Conservation (phyloP, 2,113 vertebrate species). For the Acinonyx jubatus region DNA sequence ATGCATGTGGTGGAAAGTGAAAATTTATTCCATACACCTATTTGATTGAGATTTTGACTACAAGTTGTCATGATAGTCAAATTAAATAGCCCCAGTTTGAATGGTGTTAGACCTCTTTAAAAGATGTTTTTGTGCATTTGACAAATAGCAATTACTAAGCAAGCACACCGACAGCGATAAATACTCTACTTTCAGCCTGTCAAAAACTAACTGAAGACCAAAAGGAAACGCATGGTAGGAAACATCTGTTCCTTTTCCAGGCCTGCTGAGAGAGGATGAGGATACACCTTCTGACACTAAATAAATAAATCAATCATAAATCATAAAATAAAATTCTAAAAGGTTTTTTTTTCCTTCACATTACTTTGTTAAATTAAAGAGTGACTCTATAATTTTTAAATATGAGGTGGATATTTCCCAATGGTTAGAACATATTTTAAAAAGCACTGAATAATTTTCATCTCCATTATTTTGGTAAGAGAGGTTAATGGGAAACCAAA, state of each 20-base stretch:
- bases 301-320: neutral
- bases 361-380: constrained; percentile 16
- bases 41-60: constrained; percentile 36
- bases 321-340: neutral
- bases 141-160: constrained; percentile 21
- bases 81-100: neutral
- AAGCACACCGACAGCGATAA: constrained; percentile 32
- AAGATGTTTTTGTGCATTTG: neutral
- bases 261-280: constrained; percentile 46
- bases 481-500: neutral
- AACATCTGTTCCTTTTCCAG: constrained; percentile 55
- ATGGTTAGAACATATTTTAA: neutral
- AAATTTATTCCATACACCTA: neutral
- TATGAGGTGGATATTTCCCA: neutral
- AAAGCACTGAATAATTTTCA: neutral
- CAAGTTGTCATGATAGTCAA: neutral
- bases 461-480: neutral
- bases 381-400: neutral
- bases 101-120: neutral
- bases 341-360: neutral
- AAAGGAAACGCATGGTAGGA: constrained; percentile 69
- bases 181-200: neutral
- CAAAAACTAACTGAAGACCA: neutral
- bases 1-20: neutral
- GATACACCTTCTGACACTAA: constrained; percentile 22